Conservation (phyloP, 2,888 invertebrate species). For the Aporophyla nigra region DNA sequence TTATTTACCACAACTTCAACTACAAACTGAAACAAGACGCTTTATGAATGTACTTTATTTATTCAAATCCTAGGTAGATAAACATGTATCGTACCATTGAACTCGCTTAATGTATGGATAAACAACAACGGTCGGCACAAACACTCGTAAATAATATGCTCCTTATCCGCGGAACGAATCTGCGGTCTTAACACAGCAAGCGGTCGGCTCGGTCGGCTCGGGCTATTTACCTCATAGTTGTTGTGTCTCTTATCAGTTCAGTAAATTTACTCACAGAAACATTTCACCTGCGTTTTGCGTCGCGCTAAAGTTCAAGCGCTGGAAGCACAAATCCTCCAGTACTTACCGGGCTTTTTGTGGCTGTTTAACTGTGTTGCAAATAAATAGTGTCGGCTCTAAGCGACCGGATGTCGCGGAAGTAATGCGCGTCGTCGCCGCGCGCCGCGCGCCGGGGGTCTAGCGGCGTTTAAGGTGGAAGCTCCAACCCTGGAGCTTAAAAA, state of each 20-base stretch:
- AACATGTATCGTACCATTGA: background rate
- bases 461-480: background rate
- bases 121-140: constrained; percentile 2
- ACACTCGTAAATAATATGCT: constrained; percentile 8
- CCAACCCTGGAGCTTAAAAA: too few species aligned
- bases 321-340: constrained; percentile 9
- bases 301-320: background rate
- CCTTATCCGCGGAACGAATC: constrained; percentile 11
- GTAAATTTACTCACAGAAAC: constrained; percentile 16
- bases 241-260: constrained; percentile 23
- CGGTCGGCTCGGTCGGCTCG: constrained; percentile 5
- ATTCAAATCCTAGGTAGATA: background rate
- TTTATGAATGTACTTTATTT: background rate
- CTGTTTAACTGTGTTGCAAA: constrained; percentile 28
- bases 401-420: background rate
- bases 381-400: constrained; percentile 33
- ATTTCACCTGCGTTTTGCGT: constrained; percentile 12
- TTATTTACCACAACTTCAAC: background rate
- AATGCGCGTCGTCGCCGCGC: background rate
- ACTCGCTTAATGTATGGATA: background rate
- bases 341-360: constrained; percentile 37
- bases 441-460: too few species aligned
- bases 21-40: background rate
- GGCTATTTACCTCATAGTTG: background rate
- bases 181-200: constrained; percentile 11